Base-by-base conservation (phyloP, 1,140 invertebrate genomes). In the Hetaerina americana region DNA sequence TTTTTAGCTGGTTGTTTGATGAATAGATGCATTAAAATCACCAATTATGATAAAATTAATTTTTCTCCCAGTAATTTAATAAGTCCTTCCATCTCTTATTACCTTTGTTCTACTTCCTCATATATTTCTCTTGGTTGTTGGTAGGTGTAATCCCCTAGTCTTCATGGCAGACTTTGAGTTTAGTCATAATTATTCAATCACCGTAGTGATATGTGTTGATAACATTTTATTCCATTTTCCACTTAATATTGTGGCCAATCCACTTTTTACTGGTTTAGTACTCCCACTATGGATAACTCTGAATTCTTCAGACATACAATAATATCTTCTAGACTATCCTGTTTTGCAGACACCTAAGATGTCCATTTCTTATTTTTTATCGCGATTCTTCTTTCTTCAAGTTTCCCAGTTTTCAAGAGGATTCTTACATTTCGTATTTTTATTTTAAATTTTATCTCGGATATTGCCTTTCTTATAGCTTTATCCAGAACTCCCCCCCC, bases 151-250 rank as follows among this genome's bases (percentile, higher is more conserved):
- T 71, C 66, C 40, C 5, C 66, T 40, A 27, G 66, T 31, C 24
- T 68, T 27, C 26, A 72, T n/a, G 29, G 24, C 26, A 27, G 57
- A 66, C 66, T 24, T 72, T 29, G 25, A 72, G 18, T 66, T 72
- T 72, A 26, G 68, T 68, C 71, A 68, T 68, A 12, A 72, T 18
- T 29, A 72, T 67, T 68, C 71, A 68, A 24, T 72, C 66, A 72
- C n/a, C 29, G 6, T 68, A 15, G 57, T 72, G 71, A 18, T 68
- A 28, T 27, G 66, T 68, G 71, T 72, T 72, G 5, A 68, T 15
- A 29, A 72, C 66, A 67, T 72, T 66, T 68, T 66, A 26, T 40
- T 57, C 71, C 66, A 72, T 31, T 70, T 72, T 57, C 68, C 68
- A 15, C 68, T 68, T 5, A 72, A 26, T 31, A 72, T 72, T 26